Percentiles rank a stretch among this genome's conserved stretches.
Conservation (phyloP, 2,888 invertebrate species). For the Empis livida region DNA sequence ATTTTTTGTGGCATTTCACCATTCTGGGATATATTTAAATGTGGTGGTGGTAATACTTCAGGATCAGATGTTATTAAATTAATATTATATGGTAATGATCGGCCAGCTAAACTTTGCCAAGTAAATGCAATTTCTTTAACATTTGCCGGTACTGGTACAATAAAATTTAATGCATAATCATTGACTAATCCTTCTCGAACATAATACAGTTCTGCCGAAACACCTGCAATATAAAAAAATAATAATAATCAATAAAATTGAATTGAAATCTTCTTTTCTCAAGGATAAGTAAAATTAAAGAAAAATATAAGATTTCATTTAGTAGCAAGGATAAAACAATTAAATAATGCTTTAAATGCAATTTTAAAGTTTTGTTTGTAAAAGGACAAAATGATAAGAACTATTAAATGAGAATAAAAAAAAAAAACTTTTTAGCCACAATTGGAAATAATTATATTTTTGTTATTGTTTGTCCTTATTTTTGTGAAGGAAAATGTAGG, state of each 20-base stretch:
- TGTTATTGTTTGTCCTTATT: too few relatives aligned
- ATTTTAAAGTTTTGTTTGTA: too few relatives aligned
- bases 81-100: constrained; percentile 70
- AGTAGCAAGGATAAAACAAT: too few relatives aligned
- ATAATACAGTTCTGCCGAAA: constrained; percentile 78
- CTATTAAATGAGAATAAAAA: too few relatives aligned
- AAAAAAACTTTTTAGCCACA: too few relatives aligned
- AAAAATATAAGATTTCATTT: too few relatives aligned
- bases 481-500: too few relatives aligned
- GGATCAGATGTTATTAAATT: constrained; percentile 62
- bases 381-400: too few relatives aligned
- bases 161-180: constrained; percentile 79
- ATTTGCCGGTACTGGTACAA: constrained; percentile 73
- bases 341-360: too few relatives aligned
- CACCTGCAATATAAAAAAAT: constrained; percentile 53
- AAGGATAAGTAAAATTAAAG: too few relatives aligned
- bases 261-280: constrained; percentile 6
- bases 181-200: constrained; percentile 84
- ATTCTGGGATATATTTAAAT: constrained; percentile 67
- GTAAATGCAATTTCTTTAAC: constrained; percentile 77
- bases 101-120: constrained; percentile 76
- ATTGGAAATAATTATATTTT: too few relatives aligned
- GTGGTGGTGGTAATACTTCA: constrained; percentile 61
- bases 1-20: constrained; percentile 69
- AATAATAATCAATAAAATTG: constrained; percentile 10